Percentiles rank a stretch among this genome's conserved stretches.
Evolutionary conservation across 2,113 vertebrate genomes (phyloP).

Genomic region (cat (Felis catus)): DNA sequence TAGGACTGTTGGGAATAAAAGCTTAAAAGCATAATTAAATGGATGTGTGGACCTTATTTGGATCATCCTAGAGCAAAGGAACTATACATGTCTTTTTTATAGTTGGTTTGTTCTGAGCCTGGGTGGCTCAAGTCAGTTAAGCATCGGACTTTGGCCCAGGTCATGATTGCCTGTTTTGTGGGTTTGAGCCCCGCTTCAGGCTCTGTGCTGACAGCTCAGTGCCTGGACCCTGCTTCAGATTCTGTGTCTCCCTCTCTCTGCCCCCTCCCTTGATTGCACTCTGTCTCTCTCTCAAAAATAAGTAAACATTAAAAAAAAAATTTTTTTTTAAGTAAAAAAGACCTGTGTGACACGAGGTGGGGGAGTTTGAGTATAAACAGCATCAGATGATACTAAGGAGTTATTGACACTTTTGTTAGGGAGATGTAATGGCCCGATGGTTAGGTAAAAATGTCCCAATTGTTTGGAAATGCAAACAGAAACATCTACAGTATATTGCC

Average conservation of each 20-base stretch:
- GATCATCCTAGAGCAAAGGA: not conserved
- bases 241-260: no score
- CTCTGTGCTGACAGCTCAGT: no score
- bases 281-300: no score
- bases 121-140: no score
- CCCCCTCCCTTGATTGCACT: no score
- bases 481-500: not conserved
- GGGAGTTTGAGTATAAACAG: not conserved
- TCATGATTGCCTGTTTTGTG: no score
- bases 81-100: no score
- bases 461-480: not conserved
- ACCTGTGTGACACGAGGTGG: not conserved
- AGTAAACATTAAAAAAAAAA: no score
- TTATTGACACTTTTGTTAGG: not conserved
- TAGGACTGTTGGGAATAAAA: not conserved
- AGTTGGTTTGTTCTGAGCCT: no score
- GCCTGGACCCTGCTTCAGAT: no score
- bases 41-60: not conserved
- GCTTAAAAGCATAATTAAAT: not conserved
- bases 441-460: not conserved
- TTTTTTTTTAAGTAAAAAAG: not conserved
- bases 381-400: not conserved
- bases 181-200: no score
- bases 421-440: not conserved
- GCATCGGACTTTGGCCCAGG: no score